Evolutionary conservation across 2,888 invertebrate genomes (phyloP).

Genomic region (Apodemia hepburni): DNA sequence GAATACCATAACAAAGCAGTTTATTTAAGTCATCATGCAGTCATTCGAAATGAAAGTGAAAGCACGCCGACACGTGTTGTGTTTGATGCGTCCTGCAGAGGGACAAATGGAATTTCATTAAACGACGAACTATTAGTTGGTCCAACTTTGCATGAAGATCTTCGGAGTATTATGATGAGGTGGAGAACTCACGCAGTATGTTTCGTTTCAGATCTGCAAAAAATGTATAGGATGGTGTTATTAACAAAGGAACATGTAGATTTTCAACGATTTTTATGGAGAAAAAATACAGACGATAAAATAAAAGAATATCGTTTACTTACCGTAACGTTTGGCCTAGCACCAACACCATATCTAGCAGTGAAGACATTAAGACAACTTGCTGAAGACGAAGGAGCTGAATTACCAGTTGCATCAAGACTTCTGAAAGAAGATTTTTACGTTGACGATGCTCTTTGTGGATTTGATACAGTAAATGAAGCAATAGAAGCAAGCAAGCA

Average conservation of each 20-base stretch:
- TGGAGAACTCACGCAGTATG: conserved; percentile 34
- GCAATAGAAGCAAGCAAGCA: conserved; percentile 27
- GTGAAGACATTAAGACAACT: conserved; percentile 35
- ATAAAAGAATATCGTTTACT: conserved; percentile 8
- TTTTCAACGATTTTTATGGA: conserved; percentile 34
- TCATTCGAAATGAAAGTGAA: conserved; percentile 32
- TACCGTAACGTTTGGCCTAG: conserved; percentile 27
- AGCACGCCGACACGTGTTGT: conserved; percentile 34
- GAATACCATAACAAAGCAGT: conserved; percentile 19
- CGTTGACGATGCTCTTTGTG: conserved; percentile 35
- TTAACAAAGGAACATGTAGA: conserved; percentile 30
- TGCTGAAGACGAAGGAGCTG: conserved; percentile 33
- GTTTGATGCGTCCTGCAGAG: conserved; percentile 32
- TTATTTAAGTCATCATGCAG: conserved; percentile 34
- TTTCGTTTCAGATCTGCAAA: conserved; percentile 34
- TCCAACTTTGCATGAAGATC: conserved; percentile 34
- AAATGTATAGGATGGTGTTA: conserved; percentile 38
- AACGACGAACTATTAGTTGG: conserved; percentile 34
- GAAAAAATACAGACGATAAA: conserved; percentile 15
- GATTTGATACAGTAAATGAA: conserved; percentile 26
- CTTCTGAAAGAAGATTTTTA: conserved; percentile 29
- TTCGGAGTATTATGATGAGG: conserved; percentile 32
- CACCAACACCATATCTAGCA: conserved; percentile 36
- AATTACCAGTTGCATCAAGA: conserved; percentile 26
- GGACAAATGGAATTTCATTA: conserved; percentile 23